phyloP scores from a whole-genome alignment of 2,113 vertebrate genomes.

The Malurus melanocephalus region DNA sequence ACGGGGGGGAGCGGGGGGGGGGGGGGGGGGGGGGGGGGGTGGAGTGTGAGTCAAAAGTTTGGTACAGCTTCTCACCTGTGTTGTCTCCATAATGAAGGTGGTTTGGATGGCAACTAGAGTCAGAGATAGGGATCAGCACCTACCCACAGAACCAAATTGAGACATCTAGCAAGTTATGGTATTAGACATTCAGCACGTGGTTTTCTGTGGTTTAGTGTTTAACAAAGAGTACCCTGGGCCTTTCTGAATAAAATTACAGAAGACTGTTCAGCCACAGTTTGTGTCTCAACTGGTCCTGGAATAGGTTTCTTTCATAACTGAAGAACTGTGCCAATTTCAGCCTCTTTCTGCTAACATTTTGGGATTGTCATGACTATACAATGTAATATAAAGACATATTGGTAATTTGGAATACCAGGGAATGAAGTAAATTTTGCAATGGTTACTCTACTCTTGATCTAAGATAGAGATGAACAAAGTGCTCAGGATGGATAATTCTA shows the following conservation, averaged over 20 bases:
- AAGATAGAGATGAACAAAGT: conserved; percentile 50
- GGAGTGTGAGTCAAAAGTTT: neutral
- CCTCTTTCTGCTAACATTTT: conserved; percentile 1
- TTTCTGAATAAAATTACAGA: conserved; percentile 9
- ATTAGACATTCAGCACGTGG: neutral
- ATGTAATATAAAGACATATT: conserved; percentile 28
- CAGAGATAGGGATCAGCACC: neutral
- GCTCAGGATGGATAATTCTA: conserved; percentile 36
- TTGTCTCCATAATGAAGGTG: neutral
- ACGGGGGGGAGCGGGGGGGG: accelerated
- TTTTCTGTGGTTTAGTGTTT: neutral
- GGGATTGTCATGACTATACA: conserved; percentile 26
- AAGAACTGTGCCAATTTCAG: conserved; percentile 2
- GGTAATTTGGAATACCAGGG: neutral
- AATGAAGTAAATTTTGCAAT: conserved; percentile 29
- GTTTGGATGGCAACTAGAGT: neutral
- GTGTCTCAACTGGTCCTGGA: neutral
- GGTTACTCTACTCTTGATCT: conserved; percentile 21
- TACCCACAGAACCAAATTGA: neutral
- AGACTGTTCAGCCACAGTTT: neutral
- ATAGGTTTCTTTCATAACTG: conserved; percentile 10
- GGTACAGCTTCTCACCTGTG: neutral
- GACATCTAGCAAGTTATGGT: neutral
- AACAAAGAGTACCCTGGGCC: neutral
- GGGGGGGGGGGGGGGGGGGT: accelerated